A percentile compares a stretch with the other conserved stretches of the same genome.
Evolutionary conservation across 1,140 invertebrate genomes (phyloP).

Genomic region (Ceratina calcarata): DNA sequence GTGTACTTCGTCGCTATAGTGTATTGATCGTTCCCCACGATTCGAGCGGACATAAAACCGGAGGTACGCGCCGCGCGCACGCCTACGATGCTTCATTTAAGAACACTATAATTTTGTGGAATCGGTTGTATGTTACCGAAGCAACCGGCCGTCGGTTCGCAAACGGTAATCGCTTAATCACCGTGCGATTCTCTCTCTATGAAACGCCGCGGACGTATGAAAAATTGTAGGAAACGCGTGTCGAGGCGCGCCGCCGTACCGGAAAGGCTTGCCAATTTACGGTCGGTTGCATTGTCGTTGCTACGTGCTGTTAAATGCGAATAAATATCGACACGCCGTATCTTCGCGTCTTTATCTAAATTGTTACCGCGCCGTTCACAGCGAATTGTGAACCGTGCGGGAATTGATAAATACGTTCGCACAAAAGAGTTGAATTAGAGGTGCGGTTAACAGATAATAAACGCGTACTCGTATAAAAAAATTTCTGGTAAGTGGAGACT

Average conservation of each 20-base stretch:
- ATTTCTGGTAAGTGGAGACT: too few species aligned
- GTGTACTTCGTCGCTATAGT: background rate
- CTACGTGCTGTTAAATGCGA: too few species aligned
- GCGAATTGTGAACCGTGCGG: too few species aligned
- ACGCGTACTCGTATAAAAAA: too few species aligned
- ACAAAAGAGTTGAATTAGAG: too few species aligned
- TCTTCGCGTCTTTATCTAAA: too few species aligned
- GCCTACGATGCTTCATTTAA: slow-evolving; percentile 42
- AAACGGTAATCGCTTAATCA: slow-evolving; percentile 45
- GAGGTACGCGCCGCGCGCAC: background rate
- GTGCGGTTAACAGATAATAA: too few species aligned
- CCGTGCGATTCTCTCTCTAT: background rate
- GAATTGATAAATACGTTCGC: too few species aligned
- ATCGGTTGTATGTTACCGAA: slow-evolving; percentile 4
- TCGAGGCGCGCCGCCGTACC: too few species aligned
- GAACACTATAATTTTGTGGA: slow-evolving; percentile 24
- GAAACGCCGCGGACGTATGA: background rate
- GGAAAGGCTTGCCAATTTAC: slow-evolving; percentile 11
- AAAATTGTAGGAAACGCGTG: slow-evolving; percentile 12
- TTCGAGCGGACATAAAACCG: slow-evolving; percentile 30
- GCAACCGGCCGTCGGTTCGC: background rate
- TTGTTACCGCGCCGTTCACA: too few species aligned
- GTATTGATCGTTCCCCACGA: slow-evolving; percentile 23
- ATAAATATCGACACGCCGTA: too few species aligned
- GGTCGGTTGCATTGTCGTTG: background rate